Percentiles rank a stretch among this genome's conserved stretches.
Evolutionary conservation across 1,140 invertebrate genomes (phyloP).

Genomic region (Drosophila insularis): DNA sequence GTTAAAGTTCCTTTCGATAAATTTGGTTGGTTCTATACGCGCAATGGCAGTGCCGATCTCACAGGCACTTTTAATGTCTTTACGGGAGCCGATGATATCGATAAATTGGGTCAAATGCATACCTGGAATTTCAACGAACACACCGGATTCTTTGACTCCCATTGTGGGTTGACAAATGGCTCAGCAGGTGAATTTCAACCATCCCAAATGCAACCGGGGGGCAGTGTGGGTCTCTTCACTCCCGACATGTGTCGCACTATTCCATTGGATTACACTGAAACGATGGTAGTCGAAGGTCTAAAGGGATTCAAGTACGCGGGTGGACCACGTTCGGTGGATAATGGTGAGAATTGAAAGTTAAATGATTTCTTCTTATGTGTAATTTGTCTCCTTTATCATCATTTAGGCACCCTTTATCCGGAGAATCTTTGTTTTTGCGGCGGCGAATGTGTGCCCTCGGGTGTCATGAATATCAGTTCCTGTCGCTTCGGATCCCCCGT

Average conservation of each 20-base stretch:
- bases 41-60: slow-evolving; percentile 88
- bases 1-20: slow-evolving; percentile 86
- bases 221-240: slow-evolving; percentile 86
- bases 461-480: slow-evolving; percentile 87
- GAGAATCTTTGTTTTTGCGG: slow-evolving; percentile 89
- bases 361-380: background rate
- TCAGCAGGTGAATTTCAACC: slow-evolving; percentile 91
- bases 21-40: slow-evolving; percentile 92
- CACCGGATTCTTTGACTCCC: slow-evolving; percentile 85
- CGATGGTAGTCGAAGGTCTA: slow-evolving; percentile 83
- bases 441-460: slow-evolving; percentile 87
- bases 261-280: slow-evolving; percentile 84
- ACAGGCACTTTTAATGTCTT: slow-evolving; percentile 90
- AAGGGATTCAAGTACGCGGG: slow-evolving; percentile 84
- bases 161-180: slow-evolving; percentile 85
- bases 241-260: slow-evolving; percentile 88
- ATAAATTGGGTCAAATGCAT: slow-evolving; percentile 86
- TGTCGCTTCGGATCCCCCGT: slow-evolving; percentile 91
- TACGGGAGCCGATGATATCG: slow-evolving; percentile 85
- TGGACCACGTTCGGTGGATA: slow-evolving; percentile 85
- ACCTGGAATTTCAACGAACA: slow-evolving; percentile 87
- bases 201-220: slow-evolving; percentile 84
- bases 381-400: background rate
- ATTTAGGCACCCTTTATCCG: slow-evolving; percentile 83
- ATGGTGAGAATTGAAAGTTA: slow-evolving; percentile 83